Conservation (phyloP, 2,113 vertebrate species). For the Clupea harengus region DNA sequence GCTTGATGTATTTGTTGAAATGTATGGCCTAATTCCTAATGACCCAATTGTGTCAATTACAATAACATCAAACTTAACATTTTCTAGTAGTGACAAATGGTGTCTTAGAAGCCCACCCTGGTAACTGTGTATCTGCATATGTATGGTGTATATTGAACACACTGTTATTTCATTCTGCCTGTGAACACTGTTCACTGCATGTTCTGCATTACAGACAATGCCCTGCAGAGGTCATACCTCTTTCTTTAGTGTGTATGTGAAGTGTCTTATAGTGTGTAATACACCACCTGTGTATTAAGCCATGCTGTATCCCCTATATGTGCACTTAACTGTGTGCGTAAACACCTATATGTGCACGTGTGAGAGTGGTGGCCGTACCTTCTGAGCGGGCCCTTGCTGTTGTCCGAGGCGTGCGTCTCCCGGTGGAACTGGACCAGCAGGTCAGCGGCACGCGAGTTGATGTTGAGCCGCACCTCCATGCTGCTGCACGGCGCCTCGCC, state of each 20-base stretch:
- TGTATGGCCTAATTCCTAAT: too few species aligned
- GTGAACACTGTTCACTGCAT: not conserved
- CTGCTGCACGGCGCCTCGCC: conserved; percentile 70
- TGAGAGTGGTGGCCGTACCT: conserved; percentile 48
- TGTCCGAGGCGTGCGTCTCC: conserved; percentile 65
- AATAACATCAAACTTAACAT: not conserved
- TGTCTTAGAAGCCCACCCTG: not conserved
- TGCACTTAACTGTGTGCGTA: not conserved
- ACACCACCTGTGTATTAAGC: not conserved
- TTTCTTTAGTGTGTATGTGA: not conserved
- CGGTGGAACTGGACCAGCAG: conserved; percentile 78
- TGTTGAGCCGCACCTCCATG: conserved; percentile 74
- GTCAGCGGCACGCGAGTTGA: conserved; percentile 73
- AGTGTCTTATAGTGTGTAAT: not conserved
- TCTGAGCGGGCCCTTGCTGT: conserved; percentile 64
- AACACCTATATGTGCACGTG: not conserved
- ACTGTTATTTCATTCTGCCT: too few species aligned
- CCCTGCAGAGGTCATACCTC: not conserved
- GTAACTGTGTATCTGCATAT: not conserved
- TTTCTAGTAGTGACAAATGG: not conserved
- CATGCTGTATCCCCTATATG: not conserved
- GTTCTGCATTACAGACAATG: not conserved
- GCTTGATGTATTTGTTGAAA: too few species aligned
- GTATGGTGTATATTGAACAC: too few species aligned
- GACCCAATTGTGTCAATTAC: too few species aligned